These are phyloP conservation scores for Tachyglossus aculeatus DNA, from an alignment of 2,797 vertebrate species.

Conservation along the genomic window DNA sequence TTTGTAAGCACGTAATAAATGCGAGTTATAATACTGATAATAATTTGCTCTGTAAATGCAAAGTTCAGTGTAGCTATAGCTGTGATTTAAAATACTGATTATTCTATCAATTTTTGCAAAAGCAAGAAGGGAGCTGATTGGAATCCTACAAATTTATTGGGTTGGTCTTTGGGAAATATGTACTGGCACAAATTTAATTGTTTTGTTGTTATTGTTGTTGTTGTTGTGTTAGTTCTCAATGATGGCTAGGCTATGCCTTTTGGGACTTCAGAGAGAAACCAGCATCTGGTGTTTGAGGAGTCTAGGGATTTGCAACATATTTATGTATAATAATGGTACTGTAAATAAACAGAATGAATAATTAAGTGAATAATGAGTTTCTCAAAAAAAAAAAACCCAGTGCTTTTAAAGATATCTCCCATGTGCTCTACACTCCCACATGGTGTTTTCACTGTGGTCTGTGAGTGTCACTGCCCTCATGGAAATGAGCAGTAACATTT, in stretches of 20 bases:
- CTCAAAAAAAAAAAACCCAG: conserved; percentile 54
- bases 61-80: neutral
- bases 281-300: conserved; percentile 76
- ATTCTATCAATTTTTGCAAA: conserved; percentile 24
- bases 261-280: conserved; percentile 70
- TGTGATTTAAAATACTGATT: conserved; percentile 23
- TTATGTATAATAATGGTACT: conserved; percentile 73
- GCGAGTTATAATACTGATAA: too few relatives aligned
- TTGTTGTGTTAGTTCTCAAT: conserved; percentile 73
- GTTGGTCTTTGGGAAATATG: conserved; percentile 71
- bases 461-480: neutral
- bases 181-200: conserved; percentile 76
- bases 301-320: conserved; percentile 74
- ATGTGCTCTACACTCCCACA: neutral
- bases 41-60: neutral
- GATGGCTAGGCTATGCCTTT: conserved; percentile 71
- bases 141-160: conserved; percentile 68
- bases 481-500: conserved; percentile 52
- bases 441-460: neutral
- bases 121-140: conserved; percentile 60
- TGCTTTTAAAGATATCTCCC: conserved; percentile 41
- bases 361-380: conserved; percentile 75
- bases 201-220: conserved; percentile 68
- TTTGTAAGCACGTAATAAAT: too few relatives aligned
- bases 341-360: conserved; percentile 80